These are phyloP conservation scores for Glandiceps talaboti DNA, from an alignment of 53 echinoderm and acorn worm genomes.

Conservation along the genomic window DNA sequence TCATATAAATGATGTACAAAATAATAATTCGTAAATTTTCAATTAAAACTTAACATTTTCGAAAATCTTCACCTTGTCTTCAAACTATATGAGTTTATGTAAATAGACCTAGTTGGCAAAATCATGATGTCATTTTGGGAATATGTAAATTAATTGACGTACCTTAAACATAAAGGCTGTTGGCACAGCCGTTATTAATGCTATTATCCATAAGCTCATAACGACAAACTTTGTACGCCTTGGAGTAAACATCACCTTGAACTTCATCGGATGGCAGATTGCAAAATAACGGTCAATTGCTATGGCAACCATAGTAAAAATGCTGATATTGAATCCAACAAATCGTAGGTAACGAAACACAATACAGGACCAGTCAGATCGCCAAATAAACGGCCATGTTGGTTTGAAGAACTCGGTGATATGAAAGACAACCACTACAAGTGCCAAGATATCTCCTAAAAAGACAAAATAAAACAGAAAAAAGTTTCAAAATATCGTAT, in stretches of 20 bases:
- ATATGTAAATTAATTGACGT: too few relatives aligned
- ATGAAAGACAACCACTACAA: conserved; percentile 61
- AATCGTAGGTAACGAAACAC: conserved; percentile 68
- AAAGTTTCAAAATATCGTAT: too few relatives aligned
- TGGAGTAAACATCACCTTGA: conserved; percentile 44
- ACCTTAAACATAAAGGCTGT: conserved; percentile 82
- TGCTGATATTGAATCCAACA: conserved; percentile 60
- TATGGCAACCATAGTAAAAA: conserved; percentile 88
- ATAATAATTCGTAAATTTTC: too few relatives aligned
- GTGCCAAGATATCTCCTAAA: conserved; percentile 47
- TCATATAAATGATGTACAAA: too few relatives aligned
- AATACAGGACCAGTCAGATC: conserved; percentile 43
- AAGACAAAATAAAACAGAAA: too few relatives aligned
- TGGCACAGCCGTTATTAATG: conserved; percentile 43
- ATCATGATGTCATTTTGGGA: too few relatives aligned
- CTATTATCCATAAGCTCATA: conserved; percentile 29
- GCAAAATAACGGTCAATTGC: conserved; percentile 80
- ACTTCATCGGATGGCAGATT: conserved; percentile 53
- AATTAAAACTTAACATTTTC: too few relatives aligned
- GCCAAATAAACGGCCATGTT: conserved; percentile 77
- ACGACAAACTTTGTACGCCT: conserved; percentile 47
- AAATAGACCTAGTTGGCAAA: too few relatives aligned
- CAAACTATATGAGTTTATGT: too few relatives aligned
- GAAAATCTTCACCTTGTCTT: too few relatives aligned
- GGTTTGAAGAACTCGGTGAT: conserved; percentile 69